phyloP scores from a whole-genome alignment of 2,888 invertebrate genomes.

The Perizoma affinitatum region DNA sequence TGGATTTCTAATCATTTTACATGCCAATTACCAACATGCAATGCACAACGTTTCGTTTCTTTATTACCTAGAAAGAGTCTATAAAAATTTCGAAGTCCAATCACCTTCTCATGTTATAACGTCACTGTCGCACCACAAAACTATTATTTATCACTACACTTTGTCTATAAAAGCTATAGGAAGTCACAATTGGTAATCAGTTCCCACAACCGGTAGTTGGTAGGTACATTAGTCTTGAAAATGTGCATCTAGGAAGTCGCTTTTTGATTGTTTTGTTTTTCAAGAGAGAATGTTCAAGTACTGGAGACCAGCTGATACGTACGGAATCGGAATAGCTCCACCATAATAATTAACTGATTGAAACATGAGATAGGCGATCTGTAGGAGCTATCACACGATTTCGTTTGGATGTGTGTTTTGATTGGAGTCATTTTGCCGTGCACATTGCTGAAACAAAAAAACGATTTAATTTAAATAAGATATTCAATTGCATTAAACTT shows the following conservation, averaged over 20 bases:
- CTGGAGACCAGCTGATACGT: slow-evolving; percentile 70
- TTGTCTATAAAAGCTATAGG: slow-evolving; percentile 59
- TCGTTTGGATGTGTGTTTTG: slow-evolving; percentile 93
- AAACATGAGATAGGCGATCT: slow-evolving; percentile 87
- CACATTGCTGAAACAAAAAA: slow-evolving; percentile 89
- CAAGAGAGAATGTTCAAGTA: slow-evolving; percentile 75
- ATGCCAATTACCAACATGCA: slow-evolving; percentile 73
- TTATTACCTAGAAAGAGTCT: slow-evolving; percentile 63
- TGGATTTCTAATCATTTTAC: slow-evolving; percentile 64
- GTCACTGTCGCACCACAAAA: slow-evolving; percentile 52
- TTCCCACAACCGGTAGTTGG: slow-evolving; percentile 22
- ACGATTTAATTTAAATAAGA: neutral
- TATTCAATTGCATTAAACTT: neutral
- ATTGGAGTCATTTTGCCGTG: slow-evolving; percentile 91
- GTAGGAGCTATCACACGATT: slow-evolving; percentile 91
- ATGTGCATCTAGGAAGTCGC: slow-evolving; percentile 55
- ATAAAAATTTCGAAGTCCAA: slow-evolving; percentile 68
- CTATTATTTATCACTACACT: slow-evolving; percentile 56
- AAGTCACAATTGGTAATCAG: slow-evolving; percentile 48
- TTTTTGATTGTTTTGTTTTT: slow-evolving; percentile 52
- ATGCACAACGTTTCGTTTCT: slow-evolving; percentile 69
- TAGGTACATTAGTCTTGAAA: slow-evolving; percentile 55
- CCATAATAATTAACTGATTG: slow-evolving; percentile 86
- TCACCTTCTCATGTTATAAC: slow-evolving; percentile 80
- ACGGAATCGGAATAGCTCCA: slow-evolving; percentile 77